phyloP scores from a whole-genome alignment of 2,113 vertebrate species.

The Crotalus tigris region DNA sequence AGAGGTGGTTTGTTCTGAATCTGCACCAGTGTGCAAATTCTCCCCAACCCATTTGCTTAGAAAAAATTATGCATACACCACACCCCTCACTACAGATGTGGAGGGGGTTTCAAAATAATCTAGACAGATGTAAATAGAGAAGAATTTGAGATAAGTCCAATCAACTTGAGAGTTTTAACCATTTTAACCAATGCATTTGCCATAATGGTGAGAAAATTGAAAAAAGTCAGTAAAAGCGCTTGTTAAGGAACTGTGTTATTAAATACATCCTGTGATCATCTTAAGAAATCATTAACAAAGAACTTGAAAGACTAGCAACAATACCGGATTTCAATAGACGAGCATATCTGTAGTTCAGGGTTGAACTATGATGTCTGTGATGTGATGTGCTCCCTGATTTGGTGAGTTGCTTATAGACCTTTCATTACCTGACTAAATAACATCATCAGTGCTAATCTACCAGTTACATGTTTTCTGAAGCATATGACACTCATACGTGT shows the following conservation, averaged over 20 bases:
- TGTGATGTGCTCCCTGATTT: not conserved
- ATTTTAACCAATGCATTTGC: not conserved
- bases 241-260: not conserved
- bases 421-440: not conserved
- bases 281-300: not conserved
- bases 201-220: not conserved
- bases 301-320: not conserved
- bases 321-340: not conserved
- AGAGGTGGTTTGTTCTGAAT: not conserved
- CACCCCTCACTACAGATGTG: not conserved
- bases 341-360: not conserved
- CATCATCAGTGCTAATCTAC: not conserved
- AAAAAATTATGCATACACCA: not conserved
- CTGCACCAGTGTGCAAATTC: not conserved
- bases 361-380: not conserved
- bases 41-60: not conserved
- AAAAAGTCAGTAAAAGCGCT: not conserved
- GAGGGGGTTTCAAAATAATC: not conserved
- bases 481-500: not conserved
- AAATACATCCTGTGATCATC: not conserved
- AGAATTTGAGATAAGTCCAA: not conserved
- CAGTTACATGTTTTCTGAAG: not conserved
- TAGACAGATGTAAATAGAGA: not conserved
- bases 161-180: not conserved
- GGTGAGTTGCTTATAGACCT: not conserved